Base-by-base conservation (phyloP, 2,888 invertebrate genomes). In the Sinhomidia bicolor region DNA sequence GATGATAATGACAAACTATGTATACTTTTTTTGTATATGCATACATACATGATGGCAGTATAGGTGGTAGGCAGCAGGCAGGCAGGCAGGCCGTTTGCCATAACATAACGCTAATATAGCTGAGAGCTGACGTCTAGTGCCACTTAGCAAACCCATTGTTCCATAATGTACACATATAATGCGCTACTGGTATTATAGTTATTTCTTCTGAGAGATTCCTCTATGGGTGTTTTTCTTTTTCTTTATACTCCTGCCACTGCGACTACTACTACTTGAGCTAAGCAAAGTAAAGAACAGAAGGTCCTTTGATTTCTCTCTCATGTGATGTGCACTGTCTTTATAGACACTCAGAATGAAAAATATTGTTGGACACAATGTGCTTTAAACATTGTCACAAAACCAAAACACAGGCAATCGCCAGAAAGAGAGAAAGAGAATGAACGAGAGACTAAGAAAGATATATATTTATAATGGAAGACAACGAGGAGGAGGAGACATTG, bases 81-180 rank as follows among this genome's bases (percentile, higher is more conserved):
- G 36, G 36, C 36, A 74, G 32, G 36, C 26, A 47, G 1, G 62
- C 62, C 29, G 29, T 74, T 74, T 74, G 20, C 76, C 41, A 17
- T 71, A 83, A 41, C 74, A 14, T 47, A 20, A 41, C 57, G 54
- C 57, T 85, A 76, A 82, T 83, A 88, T 79, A 60, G 54, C 41
- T 54, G 44, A 76, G 23, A 68, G 57, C 57, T 87, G 87, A 87
- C 87, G 60, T 87, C 87, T 87, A 86, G 65, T 79, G 57, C 80
- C 86, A 86, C 86, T 86, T 86, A 86, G 71, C 41, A 57, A 54
- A 68, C 44, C 57, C 80, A 86, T 68, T 86, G 86, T 80, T 86
- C 80, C 74, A 74, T 83, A 68, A 68, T 80, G 32, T 32, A 68
- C 17, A 82, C 82, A 51, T 68, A 29, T 51, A 81, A 36, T 17